These are phyloP conservation scores for Melikaiella ostensackeni DNA, from an alignment of 2,888 invertebrate genomes.

Conservation along the genomic window DNA sequence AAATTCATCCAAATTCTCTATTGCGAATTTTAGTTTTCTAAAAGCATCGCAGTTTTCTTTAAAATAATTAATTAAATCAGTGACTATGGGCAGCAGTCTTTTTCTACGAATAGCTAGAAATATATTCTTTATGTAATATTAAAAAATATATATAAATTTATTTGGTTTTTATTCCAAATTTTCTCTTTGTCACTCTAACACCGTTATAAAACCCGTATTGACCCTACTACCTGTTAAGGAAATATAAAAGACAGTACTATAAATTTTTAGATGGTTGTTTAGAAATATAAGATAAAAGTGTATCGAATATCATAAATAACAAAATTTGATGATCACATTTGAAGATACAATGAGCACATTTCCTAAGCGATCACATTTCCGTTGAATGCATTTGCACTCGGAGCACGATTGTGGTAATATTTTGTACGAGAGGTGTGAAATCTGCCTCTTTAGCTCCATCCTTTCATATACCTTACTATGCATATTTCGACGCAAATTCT, in stretches of 20 bases:
- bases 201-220: too few species aligned
- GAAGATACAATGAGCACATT: not conserved
- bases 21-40: too few species aligned
- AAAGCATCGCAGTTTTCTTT: too few species aligned
- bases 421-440: slow-evolving; percentile 25
- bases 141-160: too few species aligned
- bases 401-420: slow-evolving; percentile 25
- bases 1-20: too few species aligned
- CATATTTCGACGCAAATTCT: slow-evolving; percentile 31
- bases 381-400: not conserved
- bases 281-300: not conserved
- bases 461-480: slow-evolving; percentile 25
- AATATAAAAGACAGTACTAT: not conserved
- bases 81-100: too few species aligned
- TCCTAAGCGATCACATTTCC: not conserved
- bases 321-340: not conserved
- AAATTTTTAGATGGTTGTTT: not conserved
- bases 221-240: too few species aligned
- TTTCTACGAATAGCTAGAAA: too few species aligned
- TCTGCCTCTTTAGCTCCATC: slow-evolving; percentile 38
- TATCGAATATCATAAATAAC: not conserved
- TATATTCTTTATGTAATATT: too few species aligned
- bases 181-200: too few species aligned
- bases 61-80: too few species aligned
- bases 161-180: too few species aligned